Conservation (phyloP, 2,888 invertebrate genomes). For the Plebejus anna region DNA sequence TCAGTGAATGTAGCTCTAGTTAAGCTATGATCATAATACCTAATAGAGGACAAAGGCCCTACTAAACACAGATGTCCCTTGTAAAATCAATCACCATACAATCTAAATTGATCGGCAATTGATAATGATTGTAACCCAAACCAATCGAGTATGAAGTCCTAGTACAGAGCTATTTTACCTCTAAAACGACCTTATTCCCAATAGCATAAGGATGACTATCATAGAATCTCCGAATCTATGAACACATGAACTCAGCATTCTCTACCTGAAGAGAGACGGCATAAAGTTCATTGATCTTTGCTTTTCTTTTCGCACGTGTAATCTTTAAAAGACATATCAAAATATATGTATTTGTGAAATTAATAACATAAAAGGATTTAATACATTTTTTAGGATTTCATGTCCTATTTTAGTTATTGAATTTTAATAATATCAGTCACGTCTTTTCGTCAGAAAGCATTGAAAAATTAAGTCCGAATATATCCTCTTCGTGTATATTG, state of each 20-base stretch:
- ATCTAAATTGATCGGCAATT: neutral
- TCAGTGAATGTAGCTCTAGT: too few species aligned
- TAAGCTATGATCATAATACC: too few species aligned
- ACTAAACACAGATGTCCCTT: neutral
- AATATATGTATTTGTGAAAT: too few species aligned
- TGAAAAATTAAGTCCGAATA: too few species aligned
- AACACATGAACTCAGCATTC: neutral
- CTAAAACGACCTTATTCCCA: neutral
- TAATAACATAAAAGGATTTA: neutral
- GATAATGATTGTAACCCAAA: neutral
- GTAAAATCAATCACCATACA: constrained; percentile 3
- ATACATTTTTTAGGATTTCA: neutral
- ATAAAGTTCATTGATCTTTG: neutral
- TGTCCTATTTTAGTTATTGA: neutral
- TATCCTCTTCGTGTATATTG: too few species aligned
- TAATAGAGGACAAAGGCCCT: neutral
- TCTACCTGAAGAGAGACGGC: neutral
- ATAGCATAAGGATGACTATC: neutral
- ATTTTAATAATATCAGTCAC: neutral
- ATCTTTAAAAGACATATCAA: neutral
- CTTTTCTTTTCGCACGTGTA: neutral
- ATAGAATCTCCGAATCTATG: neutral
- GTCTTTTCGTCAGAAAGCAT: too few species aligned
- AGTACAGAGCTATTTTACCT: neutral
- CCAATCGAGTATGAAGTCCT: constrained; percentile 1